phyloP scores from a whole-genome alignment of 2,888 invertebrate species.

The Chloroclysta siterata region DNA sequence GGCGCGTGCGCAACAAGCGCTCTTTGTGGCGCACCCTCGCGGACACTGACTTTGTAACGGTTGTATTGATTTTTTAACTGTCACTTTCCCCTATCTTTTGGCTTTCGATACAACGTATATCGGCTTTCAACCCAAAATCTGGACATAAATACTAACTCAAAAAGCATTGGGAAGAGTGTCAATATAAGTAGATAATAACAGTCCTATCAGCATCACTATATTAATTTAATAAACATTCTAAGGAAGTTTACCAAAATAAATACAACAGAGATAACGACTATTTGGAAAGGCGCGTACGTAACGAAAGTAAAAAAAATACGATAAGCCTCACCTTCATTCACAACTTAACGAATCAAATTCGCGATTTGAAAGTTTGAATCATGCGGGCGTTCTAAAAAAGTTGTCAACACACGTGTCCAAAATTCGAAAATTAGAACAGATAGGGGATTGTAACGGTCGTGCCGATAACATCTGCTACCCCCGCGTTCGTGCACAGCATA shows the following conservation, averaged over 20 bases:
- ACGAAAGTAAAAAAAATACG: slow-evolving; percentile 28
- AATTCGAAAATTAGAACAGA: slow-evolving; percentile 74
- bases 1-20: slow-evolving; percentile 70
- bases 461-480: slow-evolving; percentile 70
- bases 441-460: slow-evolving; percentile 81
- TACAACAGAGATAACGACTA: slow-evolving; percentile 16
- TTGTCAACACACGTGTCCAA: slow-evolving; percentile 80
- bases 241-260: slow-evolving; percentile 3
- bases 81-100: slow-evolving; percentile 56
- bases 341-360: slow-evolving; percentile 34
- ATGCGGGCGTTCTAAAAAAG: slow-evolving; percentile 75
- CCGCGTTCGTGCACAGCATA: slow-evolving; percentile 53
- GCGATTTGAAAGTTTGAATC: slow-evolving; percentile 56
- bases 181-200: neutral
- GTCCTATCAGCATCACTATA: neutral
- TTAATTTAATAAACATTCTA: neutral
- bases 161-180: neutral
- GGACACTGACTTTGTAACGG: slow-evolving; percentile 75
- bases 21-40: slow-evolving; percentile 76
- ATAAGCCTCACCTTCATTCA: slow-evolving; percentile 37
- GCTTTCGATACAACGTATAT: slow-evolving; percentile 2
- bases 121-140: slow-evolving; percentile 10
- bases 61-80: slow-evolving; percentile 84
- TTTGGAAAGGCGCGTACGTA: slow-evolving; percentile 32
- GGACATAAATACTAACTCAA: neutral